Conservation (phyloP, 2,888 invertebrate species). For the Hymenopus coronatus region DNA sequence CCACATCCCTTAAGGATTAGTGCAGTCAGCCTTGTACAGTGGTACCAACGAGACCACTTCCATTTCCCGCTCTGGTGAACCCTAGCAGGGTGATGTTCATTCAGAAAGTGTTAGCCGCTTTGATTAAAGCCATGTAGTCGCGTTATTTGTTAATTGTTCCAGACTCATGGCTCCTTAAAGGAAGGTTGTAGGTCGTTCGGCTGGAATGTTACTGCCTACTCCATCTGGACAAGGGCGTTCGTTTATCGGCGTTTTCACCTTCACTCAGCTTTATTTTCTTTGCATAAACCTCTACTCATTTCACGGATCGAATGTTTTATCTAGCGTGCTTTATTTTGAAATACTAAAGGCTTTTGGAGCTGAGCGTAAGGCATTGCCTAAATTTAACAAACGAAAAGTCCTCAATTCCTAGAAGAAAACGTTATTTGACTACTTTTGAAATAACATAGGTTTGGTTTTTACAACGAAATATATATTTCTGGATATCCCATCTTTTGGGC, state of each 20-base stretch:
- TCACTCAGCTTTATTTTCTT: too few relatives aligned
- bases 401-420: too few relatives aligned
- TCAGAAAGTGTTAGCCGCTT: background rate
- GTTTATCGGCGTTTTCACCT: background rate
- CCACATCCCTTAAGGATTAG: background rate
- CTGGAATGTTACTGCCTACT: background rate
- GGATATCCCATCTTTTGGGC: too few relatives aligned
- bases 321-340: too few relatives aligned
- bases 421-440: too few relatives aligned
- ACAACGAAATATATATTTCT: too few relatives aligned
- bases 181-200: background rate
- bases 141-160: background rate
- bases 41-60: background rate
- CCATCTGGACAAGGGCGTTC: background rate
- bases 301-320: too few relatives aligned
- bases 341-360: too few relatives aligned
- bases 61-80: background rate
- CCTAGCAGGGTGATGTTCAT: background rate
- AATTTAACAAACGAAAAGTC: too few relatives aligned
- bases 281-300: too few relatives aligned
- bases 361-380: too few relatives aligned
- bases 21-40: background rate
- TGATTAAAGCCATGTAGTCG: background rate
- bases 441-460: too few relatives aligned
- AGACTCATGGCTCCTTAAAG: background rate